Evolutionary conservation across 2,797 vertebrate species (phyloP).

Genomic region (Etheostoma perlongum): DNA sequence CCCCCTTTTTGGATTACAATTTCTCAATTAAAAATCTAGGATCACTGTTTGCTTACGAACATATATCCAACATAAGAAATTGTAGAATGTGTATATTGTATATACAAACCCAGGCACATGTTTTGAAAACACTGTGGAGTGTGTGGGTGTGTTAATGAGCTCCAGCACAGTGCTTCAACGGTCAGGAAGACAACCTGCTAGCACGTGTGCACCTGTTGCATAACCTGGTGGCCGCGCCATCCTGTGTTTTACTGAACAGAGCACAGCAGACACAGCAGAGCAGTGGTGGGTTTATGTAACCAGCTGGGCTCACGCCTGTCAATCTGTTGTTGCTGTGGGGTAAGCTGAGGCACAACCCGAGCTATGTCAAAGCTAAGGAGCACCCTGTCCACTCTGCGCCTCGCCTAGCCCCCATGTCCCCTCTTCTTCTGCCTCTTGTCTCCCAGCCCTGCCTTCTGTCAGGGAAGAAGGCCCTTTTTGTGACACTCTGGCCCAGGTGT

Average conservation of each 20-base stretch:
- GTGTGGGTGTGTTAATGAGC: constrained; percentile 73
- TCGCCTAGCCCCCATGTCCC: neutral
- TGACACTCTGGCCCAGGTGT: constrained; percentile 44
- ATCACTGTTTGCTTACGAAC: neutral
- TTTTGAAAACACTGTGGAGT: constrained; percentile 58
- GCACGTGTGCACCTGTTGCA: constrained; percentile 87
- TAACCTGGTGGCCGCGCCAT: constrained; percentile 80
- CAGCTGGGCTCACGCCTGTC: constrained; percentile 62
- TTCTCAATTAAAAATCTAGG: neutral
- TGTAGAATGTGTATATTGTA: neutral
- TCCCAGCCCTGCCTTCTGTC: constrained; percentile 1
- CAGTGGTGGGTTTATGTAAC: constrained; percentile 81
- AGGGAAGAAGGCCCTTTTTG: constrained; percentile 12
- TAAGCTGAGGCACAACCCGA: constrained; percentile 46
- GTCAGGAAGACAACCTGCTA: constrained; percentile 77
- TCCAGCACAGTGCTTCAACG: constrained; percentile 38
- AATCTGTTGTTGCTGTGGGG: constrained; percentile 51
- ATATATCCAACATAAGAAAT: neutral
- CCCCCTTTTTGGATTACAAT: neutral
- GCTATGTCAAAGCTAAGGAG: constrained; percentile 41
- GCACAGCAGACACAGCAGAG: constrained; percentile 63
- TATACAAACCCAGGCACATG: constrained; percentile 44
- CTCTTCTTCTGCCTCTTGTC: neutral
- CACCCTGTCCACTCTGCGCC: constrained; percentile 10
- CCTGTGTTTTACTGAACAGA: constrained; percentile 77